These are phyloP conservation scores for Acrocera orbiculus DNA, from an alignment of 2,888 invertebrate genomes.

Conservation along the genomic window DNA sequence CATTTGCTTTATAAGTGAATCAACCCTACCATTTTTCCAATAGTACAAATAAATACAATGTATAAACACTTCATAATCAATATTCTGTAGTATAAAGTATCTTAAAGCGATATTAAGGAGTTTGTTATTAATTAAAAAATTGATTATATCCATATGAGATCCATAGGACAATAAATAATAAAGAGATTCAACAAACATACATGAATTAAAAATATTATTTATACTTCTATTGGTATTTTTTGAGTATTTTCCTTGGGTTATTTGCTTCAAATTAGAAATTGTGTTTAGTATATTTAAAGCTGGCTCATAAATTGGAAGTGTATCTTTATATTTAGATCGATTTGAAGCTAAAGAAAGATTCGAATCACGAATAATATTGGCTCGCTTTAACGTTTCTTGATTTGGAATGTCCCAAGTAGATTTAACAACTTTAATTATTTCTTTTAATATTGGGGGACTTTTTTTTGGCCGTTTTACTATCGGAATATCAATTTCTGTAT, in stretches of 20 bases:
- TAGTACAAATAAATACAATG: conserved; percentile 52
- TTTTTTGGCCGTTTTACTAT: conserved; percentile 34
- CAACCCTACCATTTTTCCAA: conserved; percentile 44
- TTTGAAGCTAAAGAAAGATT: conserved; percentile 23
- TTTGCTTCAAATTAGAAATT: conserved; percentile 38
- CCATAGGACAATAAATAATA: conserved; percentile 71
- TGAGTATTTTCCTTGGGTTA: conserved; percentile 37
- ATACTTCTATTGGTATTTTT: conserved; percentile 16
- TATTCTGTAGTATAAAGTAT: conserved; percentile 48
- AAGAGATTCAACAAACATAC: conserved; percentile 58
- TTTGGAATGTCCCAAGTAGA: conserved; percentile 25
- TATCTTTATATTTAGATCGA: conserved; percentile 29
- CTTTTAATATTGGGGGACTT: conserved; percentile 49
- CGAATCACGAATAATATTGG: conserved; percentile 25
- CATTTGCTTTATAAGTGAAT: conserved; percentile 44
- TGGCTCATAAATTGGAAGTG: conserved; percentile 37
- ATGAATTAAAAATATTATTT: conserved; percentile 19
- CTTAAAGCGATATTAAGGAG: conserved; percentile 48
- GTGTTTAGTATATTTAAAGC: conserved; percentile 43
- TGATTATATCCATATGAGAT: conserved; percentile 50
- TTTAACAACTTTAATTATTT: conserved; percentile 52
- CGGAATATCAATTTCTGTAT: conserved; percentile 14
- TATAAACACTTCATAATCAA: conserved; percentile 49
- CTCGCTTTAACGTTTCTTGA: conserved; percentile 23
- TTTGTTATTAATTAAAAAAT: conserved; percentile 57